Base-by-base conservation (phyloP, 2,888 invertebrate genomes). In the Allophyes oxyacanthae region DNA sequence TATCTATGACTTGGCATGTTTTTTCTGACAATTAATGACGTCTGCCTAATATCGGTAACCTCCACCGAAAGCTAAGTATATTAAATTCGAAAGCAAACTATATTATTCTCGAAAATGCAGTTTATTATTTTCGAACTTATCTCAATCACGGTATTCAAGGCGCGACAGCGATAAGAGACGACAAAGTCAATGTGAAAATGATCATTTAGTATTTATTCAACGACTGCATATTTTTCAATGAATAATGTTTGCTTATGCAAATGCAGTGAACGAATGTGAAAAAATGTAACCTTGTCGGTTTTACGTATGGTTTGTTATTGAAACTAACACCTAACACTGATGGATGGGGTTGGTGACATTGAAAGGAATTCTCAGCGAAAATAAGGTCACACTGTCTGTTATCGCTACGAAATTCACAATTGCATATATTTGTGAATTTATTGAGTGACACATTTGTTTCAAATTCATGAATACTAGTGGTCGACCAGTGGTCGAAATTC, bases 341-440 rank as follows among this genome's bases (percentile, higher is more conserved):
- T 6, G 0, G 11, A 65, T 64, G 37, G 13, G 70, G 37, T 64
- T 45, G 45, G 49, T 45, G 65, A 64, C 71, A 64, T 66, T 66
- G 66, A 34, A 14, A 36, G 1, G 38, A 50, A 43, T 58, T 43
- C 53, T 1, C 25, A 38, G 11, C 30, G 8, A 52, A 45, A 64
- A 64, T 50, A 70, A 66, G 44, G 52, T 57, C 43, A 37, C 14
- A 30, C 11, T 9, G 28, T 28, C 9, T 30, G 20, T 28, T 8
- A 28, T 28, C 28, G 28, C 7, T 28, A 20, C 20, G 4, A 20
- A 3, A 20, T 20, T 20, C 20, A 20, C 20, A 20, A 4, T 20
- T 2, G 4, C 20, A 20, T 4, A 20, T 2, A 20, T 20, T 20
- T 20, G n/a, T n/a, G n/a, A n/a, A n/a, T 20, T 20, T 20, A 20